Conservation (phyloP, 2,797 vertebrate genomes). For the Gallinago stenura region DNA sequence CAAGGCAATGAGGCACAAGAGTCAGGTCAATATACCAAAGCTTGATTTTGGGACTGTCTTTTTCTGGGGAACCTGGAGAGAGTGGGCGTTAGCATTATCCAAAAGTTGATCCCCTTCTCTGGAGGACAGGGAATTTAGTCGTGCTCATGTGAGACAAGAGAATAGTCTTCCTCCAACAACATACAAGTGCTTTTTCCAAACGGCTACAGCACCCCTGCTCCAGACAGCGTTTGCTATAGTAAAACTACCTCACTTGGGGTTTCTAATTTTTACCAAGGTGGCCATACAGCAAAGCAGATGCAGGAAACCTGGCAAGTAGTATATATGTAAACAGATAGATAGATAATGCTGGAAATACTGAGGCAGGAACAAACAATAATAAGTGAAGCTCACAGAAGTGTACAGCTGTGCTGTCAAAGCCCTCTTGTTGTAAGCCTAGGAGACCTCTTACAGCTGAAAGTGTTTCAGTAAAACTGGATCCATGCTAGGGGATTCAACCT, state of each 20-base stretch:
- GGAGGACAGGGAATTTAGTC: not conserved
- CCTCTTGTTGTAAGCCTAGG: not conserved
- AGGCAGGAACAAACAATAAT: not conserved
- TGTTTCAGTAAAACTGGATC: not conserved
- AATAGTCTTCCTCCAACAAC: not conserved
- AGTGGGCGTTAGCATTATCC: fast-evolving
- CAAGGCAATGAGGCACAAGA: not conserved
- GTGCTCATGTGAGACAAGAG: not conserved
- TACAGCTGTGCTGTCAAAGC: not conserved
- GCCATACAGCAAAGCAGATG: not conserved
- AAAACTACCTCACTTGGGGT: not conserved
- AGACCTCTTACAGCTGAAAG: not conserved
- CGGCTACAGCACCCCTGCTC: not conserved
- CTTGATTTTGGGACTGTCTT: not conserved
- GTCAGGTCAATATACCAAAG: not conserved
- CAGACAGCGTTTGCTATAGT: not conserved
- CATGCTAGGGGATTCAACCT: not conserved
- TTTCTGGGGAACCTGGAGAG: not conserved
- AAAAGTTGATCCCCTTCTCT: not conserved
- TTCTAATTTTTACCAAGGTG: not conserved
- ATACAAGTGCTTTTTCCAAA: not conserved
- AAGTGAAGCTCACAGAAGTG: not conserved
- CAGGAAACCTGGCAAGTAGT: not conserved
- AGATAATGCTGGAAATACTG: not conserved
- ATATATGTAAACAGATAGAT: not conserved